A percentile compares a stretch with the other conserved stretches of the same genome.
These are phyloP conservation scores for Monoplex corrugatus DNA, from an alignment of 2,888 invertebrate genomes.

Conservation along the genomic window DNA sequence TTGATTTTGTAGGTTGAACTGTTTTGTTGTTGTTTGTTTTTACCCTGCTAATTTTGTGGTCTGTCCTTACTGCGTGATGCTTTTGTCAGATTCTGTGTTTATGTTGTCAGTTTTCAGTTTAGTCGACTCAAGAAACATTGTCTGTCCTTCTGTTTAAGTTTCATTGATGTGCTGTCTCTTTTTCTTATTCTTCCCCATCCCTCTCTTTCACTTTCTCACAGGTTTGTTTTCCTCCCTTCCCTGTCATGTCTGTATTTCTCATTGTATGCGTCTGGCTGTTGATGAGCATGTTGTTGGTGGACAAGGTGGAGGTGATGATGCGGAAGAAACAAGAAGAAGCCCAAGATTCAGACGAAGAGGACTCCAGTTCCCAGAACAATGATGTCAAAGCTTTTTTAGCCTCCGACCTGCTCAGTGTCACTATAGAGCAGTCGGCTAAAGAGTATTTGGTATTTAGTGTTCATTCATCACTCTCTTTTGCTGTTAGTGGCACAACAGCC, in stretches of 20 bases:
- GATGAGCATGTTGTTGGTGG: constrained; percentile 8
- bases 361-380: constrained; percentile 35
- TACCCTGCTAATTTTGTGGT: too few species aligned
- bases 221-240: background rate
- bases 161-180: too few species aligned
- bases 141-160: too few species aligned
- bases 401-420: constrained; percentile 41
- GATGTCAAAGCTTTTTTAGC: constrained; percentile 32
- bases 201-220: background rate
- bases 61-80: too few species aligned
- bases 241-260: background rate
- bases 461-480: too few species aligned
- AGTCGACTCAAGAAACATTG: too few species aligned
- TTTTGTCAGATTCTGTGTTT: too few species aligned
- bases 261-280: background rate
- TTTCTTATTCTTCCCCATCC: background rate
- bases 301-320: constrained; percentile 55
- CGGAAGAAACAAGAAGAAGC: constrained; percentile 47
- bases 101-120: too few species aligned
- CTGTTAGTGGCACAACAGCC: too few species aligned
- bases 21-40: too few species aligned
- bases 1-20: too few species aligned
- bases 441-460: constrained; percentile 49
- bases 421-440: constrained; percentile 50
- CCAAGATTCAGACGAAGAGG: constrained; percentile 53